These are phyloP conservation scores for Meliscaeva auricollis DNA, from an alignment of 2,888 invertebrate species.

Conservation along the genomic window DNA sequence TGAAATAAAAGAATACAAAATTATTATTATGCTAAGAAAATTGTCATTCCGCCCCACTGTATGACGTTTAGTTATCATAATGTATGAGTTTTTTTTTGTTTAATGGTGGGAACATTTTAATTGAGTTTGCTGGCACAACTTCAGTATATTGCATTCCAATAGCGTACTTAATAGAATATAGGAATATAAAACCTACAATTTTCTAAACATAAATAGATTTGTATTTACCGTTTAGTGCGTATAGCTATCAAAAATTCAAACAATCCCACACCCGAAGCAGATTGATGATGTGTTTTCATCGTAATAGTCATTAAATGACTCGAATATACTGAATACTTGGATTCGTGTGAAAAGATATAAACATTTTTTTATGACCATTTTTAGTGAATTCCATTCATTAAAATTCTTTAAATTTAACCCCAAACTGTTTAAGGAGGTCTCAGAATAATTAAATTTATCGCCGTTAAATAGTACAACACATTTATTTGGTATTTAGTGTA, in stretches of 20 bases:
- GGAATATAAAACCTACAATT: not conserved
- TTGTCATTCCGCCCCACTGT: not conserved
- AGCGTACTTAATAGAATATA: not conserved
- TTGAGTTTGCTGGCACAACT: not conserved
- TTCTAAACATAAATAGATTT: not conserved
- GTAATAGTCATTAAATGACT: conserved; percentile 17
- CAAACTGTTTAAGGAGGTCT: not conserved
- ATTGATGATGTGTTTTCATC: conserved; percentile 2
- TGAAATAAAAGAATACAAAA: no score
- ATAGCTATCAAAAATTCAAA: not conserved
- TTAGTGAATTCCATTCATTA: conserved; percentile 6
- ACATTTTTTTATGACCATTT: conserved; percentile 19
- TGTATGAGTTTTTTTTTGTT: not conserved
- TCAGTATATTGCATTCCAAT: not conserved
- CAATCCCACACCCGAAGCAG: conserved; percentile 3
- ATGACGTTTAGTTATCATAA: no score
- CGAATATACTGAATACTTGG: not conserved
- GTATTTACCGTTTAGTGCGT: not conserved
- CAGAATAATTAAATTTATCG: conserved; percentile 10
- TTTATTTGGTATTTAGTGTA: not conserved
- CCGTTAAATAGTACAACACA: not conserved
- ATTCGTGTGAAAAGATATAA: conserved; percentile 22
- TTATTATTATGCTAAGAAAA: no score
- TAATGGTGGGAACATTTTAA: not conserved
- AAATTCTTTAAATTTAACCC: conserved; percentile 9